A percentile compares a stretch with the other conserved stretches of the same genome.
These are phyloP conservation scores for Pollenia amentaria DNA, from an alignment of 2,888 invertebrate genomes.

Conservation along the genomic window DNA sequence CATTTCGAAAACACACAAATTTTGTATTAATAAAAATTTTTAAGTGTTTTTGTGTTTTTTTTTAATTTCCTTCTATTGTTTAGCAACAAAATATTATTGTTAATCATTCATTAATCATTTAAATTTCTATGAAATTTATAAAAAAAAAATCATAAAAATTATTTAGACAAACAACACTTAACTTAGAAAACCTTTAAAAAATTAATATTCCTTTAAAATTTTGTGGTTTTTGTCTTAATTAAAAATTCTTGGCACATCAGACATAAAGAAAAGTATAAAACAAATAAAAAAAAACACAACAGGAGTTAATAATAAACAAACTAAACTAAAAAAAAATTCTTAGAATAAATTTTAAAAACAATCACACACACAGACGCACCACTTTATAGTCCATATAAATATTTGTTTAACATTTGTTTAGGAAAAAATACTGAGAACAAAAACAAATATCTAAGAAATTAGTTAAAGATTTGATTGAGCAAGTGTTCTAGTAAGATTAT, in stretches of 20 bases:
- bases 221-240: constrained; percentile 47
- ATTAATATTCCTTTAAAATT: constrained; percentile 53
- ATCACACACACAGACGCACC: constrained; percentile 17
- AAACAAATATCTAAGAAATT: constrained; percentile 23
- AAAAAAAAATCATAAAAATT: constrained; percentile 10
- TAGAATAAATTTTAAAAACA: constrained; percentile 46
- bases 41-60: background rate
- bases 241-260: constrained; percentile 65
- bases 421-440: constrained; percentile 17
- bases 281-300: constrained; percentile 54
- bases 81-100: background rate
- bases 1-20: background rate
- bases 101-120: constrained; percentile 54
- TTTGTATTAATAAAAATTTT: background rate
- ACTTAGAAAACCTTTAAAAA: constrained; percentile 7
- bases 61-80: background rate
- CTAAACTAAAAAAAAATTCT: constrained; percentile 54
- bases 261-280: constrained; percentile 50
- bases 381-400: background rate
- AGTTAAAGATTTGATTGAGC: background rate
- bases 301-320: constrained; percentile 56
- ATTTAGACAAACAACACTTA: constrained; percentile 3
- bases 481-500: constrained; percentile 28
- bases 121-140: constrained; percentile 50
- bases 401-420: background rate